These are phyloP conservation scores for Rynchops niger DNA, from an alignment of 2,113 vertebrate genomes.

Conservation along the genomic window DNA sequence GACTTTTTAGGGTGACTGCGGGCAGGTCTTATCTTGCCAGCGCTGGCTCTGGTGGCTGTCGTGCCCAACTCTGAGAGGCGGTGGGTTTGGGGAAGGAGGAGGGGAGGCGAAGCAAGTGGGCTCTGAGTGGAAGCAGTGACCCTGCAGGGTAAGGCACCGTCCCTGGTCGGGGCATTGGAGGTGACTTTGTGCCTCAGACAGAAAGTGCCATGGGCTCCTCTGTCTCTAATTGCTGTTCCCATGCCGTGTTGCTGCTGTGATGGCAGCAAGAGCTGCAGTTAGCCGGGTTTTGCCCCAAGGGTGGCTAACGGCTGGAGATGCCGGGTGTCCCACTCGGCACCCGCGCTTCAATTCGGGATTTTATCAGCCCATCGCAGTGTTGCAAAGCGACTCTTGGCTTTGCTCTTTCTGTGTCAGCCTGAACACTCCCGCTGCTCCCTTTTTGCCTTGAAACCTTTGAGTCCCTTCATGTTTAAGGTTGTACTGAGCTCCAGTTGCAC, in stretches of 20 bases:
- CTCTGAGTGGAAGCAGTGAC: background rate
- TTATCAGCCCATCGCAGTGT: background rate
- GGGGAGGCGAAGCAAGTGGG: background rate
- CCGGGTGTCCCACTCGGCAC: accelerated
- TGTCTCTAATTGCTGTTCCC: background rate
- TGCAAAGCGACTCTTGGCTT: background rate
- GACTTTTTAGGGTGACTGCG: background rate
- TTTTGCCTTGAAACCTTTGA: background rate
- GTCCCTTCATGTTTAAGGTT: background rate
- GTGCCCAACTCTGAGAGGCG: background rate
- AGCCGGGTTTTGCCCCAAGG: background rate
- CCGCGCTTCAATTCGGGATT: accelerated
- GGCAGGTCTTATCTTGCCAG: background rate
- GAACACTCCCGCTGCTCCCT: accelerated
- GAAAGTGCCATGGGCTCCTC: background rate
- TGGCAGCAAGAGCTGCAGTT: background rate
- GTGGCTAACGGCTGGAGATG: accelerated
- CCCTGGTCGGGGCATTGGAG: background rate
- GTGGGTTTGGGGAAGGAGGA: background rate
- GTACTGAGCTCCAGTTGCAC: background rate
- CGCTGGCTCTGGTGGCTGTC: background rate
- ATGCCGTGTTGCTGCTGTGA: background rate
- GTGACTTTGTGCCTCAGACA: background rate
- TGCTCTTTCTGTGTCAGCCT: background rate
- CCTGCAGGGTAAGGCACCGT: background rate